Percentiles rank a stretch among this genome's conserved stretches.
Conservation (phyloP, 2,113 vertebrate genomes). For the Gymnobelideus leadbeateri region DNA sequence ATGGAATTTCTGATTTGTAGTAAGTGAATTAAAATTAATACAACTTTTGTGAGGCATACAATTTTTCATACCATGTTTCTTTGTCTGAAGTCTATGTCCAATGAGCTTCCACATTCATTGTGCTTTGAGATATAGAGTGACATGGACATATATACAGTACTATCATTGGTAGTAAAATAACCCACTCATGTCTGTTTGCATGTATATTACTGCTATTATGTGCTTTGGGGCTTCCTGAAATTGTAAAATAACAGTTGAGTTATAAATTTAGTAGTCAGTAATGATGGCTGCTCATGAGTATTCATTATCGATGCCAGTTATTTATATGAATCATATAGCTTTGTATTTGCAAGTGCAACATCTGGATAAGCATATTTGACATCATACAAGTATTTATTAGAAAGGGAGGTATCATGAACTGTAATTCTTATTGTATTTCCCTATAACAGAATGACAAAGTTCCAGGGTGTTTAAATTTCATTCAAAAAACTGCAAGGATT, state of each 20-base stretch:
- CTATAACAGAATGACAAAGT: background rate
- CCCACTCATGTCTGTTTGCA: slow-evolving; percentile 46
- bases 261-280: slow-evolving; percentile 71
- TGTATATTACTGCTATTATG: slow-evolving; percentile 66
- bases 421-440: slow-evolving; percentile 40
- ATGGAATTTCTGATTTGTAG: slow-evolving; percentile 23
- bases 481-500: background rate
- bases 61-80: slow-evolving; percentile 21
- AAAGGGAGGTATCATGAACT: slow-evolving; percentile 36
- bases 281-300: slow-evolving; percentile 60
- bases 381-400: slow-evolving; percentile 68
- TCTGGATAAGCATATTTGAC: slow-evolving; percentile 59
- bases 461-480: slow-evolving; percentile 40
- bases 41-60: background rate
- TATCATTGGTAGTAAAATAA: slow-evolving; percentile 69
- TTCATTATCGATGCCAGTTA: slow-evolving; percentile 67
- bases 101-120: slow-evolving; percentile 44
- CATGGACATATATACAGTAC: slow-evolving; percentile 41
- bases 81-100: slow-evolving; percentile 37
- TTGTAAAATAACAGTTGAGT: slow-evolving; percentile 70
- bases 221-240: slow-evolving; percentile 68
- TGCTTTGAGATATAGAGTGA: slow-evolving; percentile 55
- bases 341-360: slow-evolving; percentile 60
- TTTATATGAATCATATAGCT: slow-evolving; percentile 60
- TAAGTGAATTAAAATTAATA: slow-evolving; percentile 30